Conservation (phyloP, 2,888 invertebrate genomes). For the Eugnorisma glareosa region DNA sequence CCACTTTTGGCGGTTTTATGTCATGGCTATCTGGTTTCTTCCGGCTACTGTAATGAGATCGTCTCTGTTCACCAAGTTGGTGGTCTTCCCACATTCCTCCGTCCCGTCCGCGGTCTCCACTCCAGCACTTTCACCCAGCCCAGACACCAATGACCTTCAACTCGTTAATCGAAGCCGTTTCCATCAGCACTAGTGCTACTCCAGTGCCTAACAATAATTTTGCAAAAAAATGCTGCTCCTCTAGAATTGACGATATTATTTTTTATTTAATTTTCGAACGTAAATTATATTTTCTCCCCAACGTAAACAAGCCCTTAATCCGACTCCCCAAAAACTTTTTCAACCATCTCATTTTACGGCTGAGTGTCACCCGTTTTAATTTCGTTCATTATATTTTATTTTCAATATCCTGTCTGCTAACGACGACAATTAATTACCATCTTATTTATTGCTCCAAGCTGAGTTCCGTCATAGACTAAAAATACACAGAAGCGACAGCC, state of each 20-base stretch:
- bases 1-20: too few relatives aligned
- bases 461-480: slow-evolving; percentile 35
- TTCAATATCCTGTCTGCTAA: slow-evolving; percentile 61
- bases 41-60: too few relatives aligned
- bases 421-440: slow-evolving; percentile 66
- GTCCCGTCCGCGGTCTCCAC: too few relatives aligned
- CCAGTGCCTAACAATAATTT: too few relatives aligned
- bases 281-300: slow-evolving; percentile 6
- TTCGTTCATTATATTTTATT: slow-evolving; percentile 55
- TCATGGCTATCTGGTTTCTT: too few relatives aligned
- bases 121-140: too few relatives aligned
- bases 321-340: slow-evolving; percentile 18
- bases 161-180: too few relatives aligned
- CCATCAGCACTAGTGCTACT: too few relatives aligned
- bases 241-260: not conserved
- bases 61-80: too few relatives aligned
- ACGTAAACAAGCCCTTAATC: slow-evolving; percentile 28
- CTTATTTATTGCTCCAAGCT: slow-evolving; percentile 63
- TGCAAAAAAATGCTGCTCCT: too few relatives aligned
- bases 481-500: not conserved
- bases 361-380: slow-evolving; percentile 54
- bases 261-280: not conserved
- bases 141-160: too few relatives aligned
- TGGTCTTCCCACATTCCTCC: too few relatives aligned
- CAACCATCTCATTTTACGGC: slow-evolving; percentile 38